phyloP scores from a whole-genome alignment of 2,888 invertebrate species.

The Mimas tiliae region DNA sequence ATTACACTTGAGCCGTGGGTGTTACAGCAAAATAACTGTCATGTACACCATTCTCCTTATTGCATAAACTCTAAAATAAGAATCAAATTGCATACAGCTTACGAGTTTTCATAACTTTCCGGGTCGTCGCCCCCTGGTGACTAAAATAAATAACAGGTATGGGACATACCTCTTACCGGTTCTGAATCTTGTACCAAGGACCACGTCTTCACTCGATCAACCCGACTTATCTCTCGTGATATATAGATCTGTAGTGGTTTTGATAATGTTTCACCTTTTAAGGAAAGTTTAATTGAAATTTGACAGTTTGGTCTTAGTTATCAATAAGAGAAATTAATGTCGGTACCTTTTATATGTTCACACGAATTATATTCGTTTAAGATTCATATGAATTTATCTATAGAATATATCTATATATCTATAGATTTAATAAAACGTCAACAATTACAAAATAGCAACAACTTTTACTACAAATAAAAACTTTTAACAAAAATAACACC shows the following conservation, averaged over 20 bases:
- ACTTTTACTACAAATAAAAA: too few relatives aligned
- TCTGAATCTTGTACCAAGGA: not conserved
- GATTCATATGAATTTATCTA: too few relatives aligned
- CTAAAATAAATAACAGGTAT: slow-evolving; percentile 32
- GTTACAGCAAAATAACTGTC: too few relatives aligned
- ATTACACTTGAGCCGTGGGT: too few relatives aligned
- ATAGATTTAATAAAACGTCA: too few relatives aligned
- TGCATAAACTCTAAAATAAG: slow-evolving; percentile 9
- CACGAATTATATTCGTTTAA: too few relatives aligned
- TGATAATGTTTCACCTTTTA: slow-evolving; percentile 6
- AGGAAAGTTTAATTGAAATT: slow-evolving; percentile 1
- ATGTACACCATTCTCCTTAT: slow-evolving; percentile 1
- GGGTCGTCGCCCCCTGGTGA: slow-evolving; percentile 40
- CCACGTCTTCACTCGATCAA: slow-evolving; percentile 20
- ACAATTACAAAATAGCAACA: too few relatives aligned
- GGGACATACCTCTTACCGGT: slow-evolving; percentile 10
- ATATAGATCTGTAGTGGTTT: not conserved
- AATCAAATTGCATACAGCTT: slow-evolving; percentile 12
- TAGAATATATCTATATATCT: too few relatives aligned
- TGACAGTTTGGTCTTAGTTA: not conserved
- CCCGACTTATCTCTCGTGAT: slow-evolving; percentile 16
- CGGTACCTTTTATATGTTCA: too few relatives aligned
- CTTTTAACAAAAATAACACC: too few relatives aligned
- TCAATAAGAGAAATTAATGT: not conserved
- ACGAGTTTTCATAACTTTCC: slow-evolving; percentile 37